Evolutionary conservation across 2,888 invertebrate genomes (phyloP), one percentile per base, ranked within the genome.

Genomic region (Eupithecia pulchellata): DNA sequence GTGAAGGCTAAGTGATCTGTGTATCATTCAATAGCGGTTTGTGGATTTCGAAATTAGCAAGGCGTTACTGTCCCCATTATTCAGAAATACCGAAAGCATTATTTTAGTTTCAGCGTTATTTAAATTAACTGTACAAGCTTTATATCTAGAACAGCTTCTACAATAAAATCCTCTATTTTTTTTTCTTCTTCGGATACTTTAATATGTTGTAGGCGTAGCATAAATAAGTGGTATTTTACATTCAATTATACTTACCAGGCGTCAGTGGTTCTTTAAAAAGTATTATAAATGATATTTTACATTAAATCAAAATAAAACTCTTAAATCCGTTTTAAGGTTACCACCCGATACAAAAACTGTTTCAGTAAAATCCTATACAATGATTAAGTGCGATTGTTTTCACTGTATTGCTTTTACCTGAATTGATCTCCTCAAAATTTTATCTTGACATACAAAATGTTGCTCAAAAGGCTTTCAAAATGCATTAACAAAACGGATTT

Each of bases 31-130:
- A 4, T 25, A 61, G 61, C 71, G 73, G 77, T 68, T 75, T 60
- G 67, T 75, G 61, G 74, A 64, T 69, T 61, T 74, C 62, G 47
- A 72, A 73, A 62, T 52, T 74, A 76, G 69, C 72, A 64, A 65
- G 77, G 73, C 74, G 89, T 90, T 89, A 89, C 89, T 89, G 89
- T 88, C 89, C 89, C 89, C 83, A 75, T 69, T 74, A 70, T 64
- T 60, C 55, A 55, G 60, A 64, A 74, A 88, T 86, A 88, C 80
- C 70, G 64, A 89, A 88, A 88, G 87, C 88, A 47, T 67, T 68
- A 75, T 64, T 71, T 74, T 68, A 67, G 74, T 77, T 77, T 61
- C 60, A 74, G 72, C 66, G 66, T 71, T 65, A 68, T 64, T 79
- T 71, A 71, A 34, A 64, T 71, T 71, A 75, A 74, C 72, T 70